phyloP scores from a whole-genome alignment of 2,888 invertebrate genomes.

The Copidosoma aretas region DNA sequence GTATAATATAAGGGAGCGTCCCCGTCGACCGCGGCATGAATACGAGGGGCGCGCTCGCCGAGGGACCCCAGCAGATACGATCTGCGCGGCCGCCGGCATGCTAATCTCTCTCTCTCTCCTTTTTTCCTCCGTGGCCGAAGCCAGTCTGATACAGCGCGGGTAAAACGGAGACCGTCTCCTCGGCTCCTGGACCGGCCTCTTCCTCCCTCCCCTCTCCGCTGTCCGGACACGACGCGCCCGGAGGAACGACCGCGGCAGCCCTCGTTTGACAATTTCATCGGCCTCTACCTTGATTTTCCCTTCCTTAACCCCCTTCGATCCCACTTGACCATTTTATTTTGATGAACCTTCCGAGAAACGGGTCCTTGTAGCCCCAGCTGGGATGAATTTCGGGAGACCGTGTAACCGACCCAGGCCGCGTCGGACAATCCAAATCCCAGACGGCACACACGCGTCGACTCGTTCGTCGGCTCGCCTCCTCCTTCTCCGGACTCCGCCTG shows the following conservation, averaged over 20 bases:
- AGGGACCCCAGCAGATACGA: conserved; percentile 57
- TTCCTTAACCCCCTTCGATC: too few species aligned
- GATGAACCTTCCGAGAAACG: too few species aligned
- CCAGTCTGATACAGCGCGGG: conserved; percentile 17
- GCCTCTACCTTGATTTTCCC: too few species aligned
- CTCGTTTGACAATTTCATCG: too few species aligned
- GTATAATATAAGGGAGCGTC: conserved; percentile 38
- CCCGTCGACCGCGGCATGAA: conserved; percentile 54
- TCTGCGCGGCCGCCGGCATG: conserved; percentile 57
- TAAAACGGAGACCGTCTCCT: not conserved
- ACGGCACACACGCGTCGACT: too few species aligned
- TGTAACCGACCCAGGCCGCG: not conserved
- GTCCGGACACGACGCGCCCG: too few species aligned
- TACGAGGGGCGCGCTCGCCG: conserved; percentile 52
- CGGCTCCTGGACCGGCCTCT: not conserved
- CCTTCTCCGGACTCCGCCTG: too few species aligned
- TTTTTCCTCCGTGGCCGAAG: too few species aligned
- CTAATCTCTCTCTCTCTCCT: conserved; percentile 54
- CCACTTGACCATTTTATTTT: too few species aligned
- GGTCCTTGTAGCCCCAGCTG: not conserved
- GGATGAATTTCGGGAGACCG: not conserved
- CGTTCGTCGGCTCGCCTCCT: too few species aligned
- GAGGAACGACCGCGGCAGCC: too few species aligned
- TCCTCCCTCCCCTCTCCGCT: too few species aligned
- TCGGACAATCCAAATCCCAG: conserved; percentile 27